Evolutionary conservation across 2,113 vertebrate genomes (phyloP), one percentile per base, ranked within the genome.

Genomic region (Scartelaos histophorus): DNA sequence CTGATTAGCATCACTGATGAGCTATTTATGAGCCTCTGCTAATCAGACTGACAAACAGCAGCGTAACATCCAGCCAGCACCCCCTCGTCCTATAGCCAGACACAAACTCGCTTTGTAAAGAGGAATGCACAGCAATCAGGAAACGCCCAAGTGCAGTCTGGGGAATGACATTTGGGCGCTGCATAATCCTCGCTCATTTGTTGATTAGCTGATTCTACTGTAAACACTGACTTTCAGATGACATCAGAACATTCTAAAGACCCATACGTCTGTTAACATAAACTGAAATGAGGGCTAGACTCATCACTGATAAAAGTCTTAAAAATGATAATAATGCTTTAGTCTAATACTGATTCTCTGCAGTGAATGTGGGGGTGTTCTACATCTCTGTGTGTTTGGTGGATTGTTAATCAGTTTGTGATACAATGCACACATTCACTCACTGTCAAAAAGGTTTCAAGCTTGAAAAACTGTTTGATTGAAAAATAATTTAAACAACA

Each of bases 1-100:
- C 79, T 90, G 87, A 90, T 92, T 92, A 90, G 81, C 85, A 87
- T 87, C 85, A 60, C 81, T 88, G 89, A 90, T 91, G 82, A 89
- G 78, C 75, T 88, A 83, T 88, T 89, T 87, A 83, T 78, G 86
- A 88, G 72, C 79, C 73, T 74, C 70, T 75, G 82, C 83, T 89
- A 84, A 90, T 90, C 85, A 89, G 78, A 0, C 62, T 83, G 84
- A 90, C 85, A 83, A 89, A 87, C 80, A 25, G 6, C 24, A 15
- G 13, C 19, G n/a, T n/a, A 17, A 21, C 51, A 54, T 7, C 19
- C 51, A 54, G 19, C 54, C 13, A 34, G 25, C 24, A 15, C n/a
- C 24, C 9, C 13, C 57, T 15, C 25, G 17, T 60, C 57, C 57
- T 16, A 61, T 34, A 61, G 25, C 24, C 13, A 58, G 7, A 56